Evolutionary conservation across 2,888 invertebrate species (phyloP).

Genomic region (Aporophyla nigra): DNA sequence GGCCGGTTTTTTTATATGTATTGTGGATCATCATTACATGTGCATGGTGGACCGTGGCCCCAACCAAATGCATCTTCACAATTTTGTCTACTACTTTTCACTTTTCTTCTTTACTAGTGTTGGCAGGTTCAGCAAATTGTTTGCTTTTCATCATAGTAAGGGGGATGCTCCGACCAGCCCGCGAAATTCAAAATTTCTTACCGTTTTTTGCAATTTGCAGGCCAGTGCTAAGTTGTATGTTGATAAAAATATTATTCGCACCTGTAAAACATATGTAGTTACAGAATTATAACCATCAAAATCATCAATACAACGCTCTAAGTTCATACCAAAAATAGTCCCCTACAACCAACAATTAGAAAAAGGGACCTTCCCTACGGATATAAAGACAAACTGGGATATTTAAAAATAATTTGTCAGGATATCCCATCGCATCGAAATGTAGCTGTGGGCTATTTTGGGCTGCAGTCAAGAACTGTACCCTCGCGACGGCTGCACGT

Average conservation of each 20-base stretch:
- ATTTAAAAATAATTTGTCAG: conserved; percentile 89
- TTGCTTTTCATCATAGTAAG: not conserved
- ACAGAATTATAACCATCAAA: no score
- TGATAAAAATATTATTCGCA: no score
- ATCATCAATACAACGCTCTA: no score
- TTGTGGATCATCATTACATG: conserved; percentile 65
- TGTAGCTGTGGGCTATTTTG: conserved; percentile 70
- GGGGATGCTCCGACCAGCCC: no score
- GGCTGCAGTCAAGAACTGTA: conserved; percentile 60
- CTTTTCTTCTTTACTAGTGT: conserved; percentile 12
- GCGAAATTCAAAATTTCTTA: no score
- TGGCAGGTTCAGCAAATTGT: not conserved
- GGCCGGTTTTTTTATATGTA: no score
- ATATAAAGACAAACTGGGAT: conserved; percentile 83
- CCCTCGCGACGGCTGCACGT: conserved; percentile 52
- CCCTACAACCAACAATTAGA: conserved; percentile 59
- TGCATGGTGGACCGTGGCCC: conserved; percentile 72
- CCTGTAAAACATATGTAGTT: no score
- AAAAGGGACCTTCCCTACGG: conserved; percentile 70
- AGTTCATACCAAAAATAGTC: conserved; percentile 61
- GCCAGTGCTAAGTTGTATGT: no score
- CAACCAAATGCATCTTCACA: conserved; percentile 65
- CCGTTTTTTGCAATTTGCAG: no score
- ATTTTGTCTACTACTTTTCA: conserved; percentile 11
- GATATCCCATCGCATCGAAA: conserved; percentile 85